Percentiles rank a stretch among this genome's conserved stretches.
Conservation (phyloP, 2,888 invertebrate genomes). For the Automeris io region DNA sequence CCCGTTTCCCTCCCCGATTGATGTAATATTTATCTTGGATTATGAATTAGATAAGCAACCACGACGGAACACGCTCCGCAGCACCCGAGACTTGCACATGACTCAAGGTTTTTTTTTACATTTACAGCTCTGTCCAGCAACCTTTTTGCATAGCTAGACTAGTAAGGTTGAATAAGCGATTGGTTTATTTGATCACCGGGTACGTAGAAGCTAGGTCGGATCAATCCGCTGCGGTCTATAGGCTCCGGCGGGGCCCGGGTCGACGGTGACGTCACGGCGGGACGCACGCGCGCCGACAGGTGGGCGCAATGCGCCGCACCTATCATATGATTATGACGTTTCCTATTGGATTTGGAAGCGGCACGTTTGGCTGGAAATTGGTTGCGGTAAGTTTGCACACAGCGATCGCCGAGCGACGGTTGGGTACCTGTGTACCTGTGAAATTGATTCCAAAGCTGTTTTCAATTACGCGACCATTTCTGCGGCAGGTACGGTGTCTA, state of each 20-base stretch:
- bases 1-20: constrained; percentile 58
- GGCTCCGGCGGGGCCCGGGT: constrained; percentile 38
- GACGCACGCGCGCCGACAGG: constrained; percentile 75
- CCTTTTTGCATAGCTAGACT: too few relatives aligned
- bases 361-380: constrained; percentile 42
- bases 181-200: constrained; percentile 44
- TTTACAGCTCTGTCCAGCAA: not conserved
- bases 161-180: constrained; percentile 23
- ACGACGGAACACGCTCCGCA: constrained; percentile 34
- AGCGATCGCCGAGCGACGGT: constrained; percentile 18
- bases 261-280: constrained; percentile 60
- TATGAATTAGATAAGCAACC: constrained; percentile 67
- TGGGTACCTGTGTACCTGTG: constrained; percentile 12
- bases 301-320: constrained; percentile 74
- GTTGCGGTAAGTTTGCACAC: constrained; percentile 42
- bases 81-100: constrained; percentile 17
- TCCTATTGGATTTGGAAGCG: constrained; percentile 53
- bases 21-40: constrained; percentile 76
- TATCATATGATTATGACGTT: constrained; percentile 75
- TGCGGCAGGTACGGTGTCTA: constrained; percentile 8
- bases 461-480: constrained; percentile 22
- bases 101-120: constrained; percentile 5
- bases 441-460: constrained; percentile 21
- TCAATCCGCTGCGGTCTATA: constrained; percentile 55
- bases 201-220: constrained; percentile 42